phyloP scores from a whole-genome alignment of 1,140 invertebrate genomes.

The Solenopsis invicta region DNA sequence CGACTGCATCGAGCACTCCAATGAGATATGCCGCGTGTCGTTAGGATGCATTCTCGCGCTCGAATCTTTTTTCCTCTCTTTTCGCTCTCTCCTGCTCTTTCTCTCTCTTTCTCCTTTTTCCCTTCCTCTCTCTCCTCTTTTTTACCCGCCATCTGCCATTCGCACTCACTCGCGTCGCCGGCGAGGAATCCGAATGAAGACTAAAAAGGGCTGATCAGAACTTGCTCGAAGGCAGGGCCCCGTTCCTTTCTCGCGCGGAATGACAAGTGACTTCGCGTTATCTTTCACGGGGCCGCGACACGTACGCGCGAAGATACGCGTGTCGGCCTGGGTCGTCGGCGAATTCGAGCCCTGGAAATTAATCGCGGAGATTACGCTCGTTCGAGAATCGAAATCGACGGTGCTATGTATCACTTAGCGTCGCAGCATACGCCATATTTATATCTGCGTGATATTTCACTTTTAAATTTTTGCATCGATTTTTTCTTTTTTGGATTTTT shows the following conservation, averaged over 20 bases:
- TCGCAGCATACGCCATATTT: neutral
- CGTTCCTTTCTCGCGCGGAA: conserved; percentile 27
- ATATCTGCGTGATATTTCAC: neutral
- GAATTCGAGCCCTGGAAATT: conserved; percentile 40
- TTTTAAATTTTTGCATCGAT: neutral
- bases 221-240: conserved; percentile 48
- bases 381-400: conserved; percentile 28
- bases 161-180: conserved; percentile 23
- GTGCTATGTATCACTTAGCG: conserved; percentile 16
- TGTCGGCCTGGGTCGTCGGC: conserved; percentile 7
- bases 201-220: conserved; percentile 63
- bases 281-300: conserved; percentile 58
- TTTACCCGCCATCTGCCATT: conserved; percentile 22
- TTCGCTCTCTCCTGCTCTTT: neutral
- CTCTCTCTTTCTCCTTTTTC: neutral
- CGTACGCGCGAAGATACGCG: conserved; percentile 47
- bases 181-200: conserved; percentile 56
- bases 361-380: conserved; percentile 43
- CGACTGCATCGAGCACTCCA: conserved; percentile 52
- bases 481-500: no score
- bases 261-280: conserved; percentile 63
- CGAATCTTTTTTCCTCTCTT: neutral
- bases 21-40: conserved; percentile 58
- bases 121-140: neutral
- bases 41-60: conserved; percentile 34